Evolutionary conservation across 2,797 vertebrate genomes (phyloP), one percentile per base, ranked within the genome.

Genomic region (Malacoctenus gilli): DNA sequence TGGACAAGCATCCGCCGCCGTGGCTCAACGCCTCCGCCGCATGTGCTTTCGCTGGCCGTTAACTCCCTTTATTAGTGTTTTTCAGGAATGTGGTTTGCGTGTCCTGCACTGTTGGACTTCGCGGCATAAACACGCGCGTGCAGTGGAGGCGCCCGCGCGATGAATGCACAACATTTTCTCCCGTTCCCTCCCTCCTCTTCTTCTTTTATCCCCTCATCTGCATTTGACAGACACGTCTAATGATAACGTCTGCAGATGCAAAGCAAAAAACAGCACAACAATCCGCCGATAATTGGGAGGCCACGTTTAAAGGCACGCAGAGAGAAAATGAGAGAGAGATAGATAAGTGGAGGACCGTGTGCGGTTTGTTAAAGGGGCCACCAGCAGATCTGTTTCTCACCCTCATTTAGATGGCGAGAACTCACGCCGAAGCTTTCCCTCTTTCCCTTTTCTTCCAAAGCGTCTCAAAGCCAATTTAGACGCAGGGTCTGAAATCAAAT

Each of bases 161-260:
- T 49, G 65, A 77, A 81, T 73, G 75, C 69, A 66, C 35, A 58
- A 79, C 51, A 78, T 59, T 50, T 64, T 59, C 43, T 53, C 52
- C 71, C 23, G 53, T 75, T 70, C 39, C 43, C n/a, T n/a, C n/a
- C 61, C 23, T 31, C 47, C 9, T 55, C 44, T 49, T 53, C 59
- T 43, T 54, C 63, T 69, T 60, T 79, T 36, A 54, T 76, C 67
- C 40, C 20, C 71, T 85, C 77, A 82, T 87, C 67, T 79, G 60
- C 74, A 63, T 75, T 85, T 90, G 89, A 90, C 84, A 56, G 89
- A 88, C 89, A 64, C 52, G 65, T 70, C 87, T 90, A 90, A 90
- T 86, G 86, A 88, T 75, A 87, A 79, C 77, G 76, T 82, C 78
- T 75, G 72, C 61, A 64, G 63, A 79, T 70, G 64, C 59, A 40